Base-by-base conservation (phyloP, 1,140 invertebrate species). In the Mercenaria mercenaria region DNA sequence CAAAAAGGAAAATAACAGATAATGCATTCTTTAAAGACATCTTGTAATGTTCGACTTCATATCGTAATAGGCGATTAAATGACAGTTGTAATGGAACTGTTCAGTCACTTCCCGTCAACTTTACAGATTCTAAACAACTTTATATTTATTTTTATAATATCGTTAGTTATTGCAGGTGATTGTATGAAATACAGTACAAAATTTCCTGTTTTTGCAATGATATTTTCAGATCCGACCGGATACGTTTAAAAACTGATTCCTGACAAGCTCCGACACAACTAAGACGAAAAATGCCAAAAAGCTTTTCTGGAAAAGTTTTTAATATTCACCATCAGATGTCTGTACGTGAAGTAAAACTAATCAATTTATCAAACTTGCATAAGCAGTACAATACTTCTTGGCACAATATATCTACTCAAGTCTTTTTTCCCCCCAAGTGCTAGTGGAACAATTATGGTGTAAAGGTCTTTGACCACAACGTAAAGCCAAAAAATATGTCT, bases 321-420 rank as follows among this genome's bases (percentile, higher is more conserved):
- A 72, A 20, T 15, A 37, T 72, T 37, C 39, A 72, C 67, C 32
- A 72, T 72, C 67, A 39, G 67, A 72, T 72, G 67, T 72, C 67
- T 39, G 34, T 23, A 39, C n/a, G 18, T 72, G 67, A 72, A 39
- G 67, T 72, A n/a, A 72, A 39, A 41, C 34, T 72, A 37, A 37
- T 72, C 34, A 39, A 72, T 39, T 72, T 39, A 72, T 72, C 34
- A 72, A 72, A 72, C 67, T 72, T 72, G 67, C 67, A 37, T 72
- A 72, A 72, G 67, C 20, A 72, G 67, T 20, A 72, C 34, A 72
- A 39, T 34, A 39, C 39, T 39, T 72, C 15, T 29, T 72, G 67
- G 67, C 32, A 72, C 26, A 72, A 29, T 34, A 67, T 8, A 29
- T n/a, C 1, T 29, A 64, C 59, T 26, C 43, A n/a, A n/a, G n/a